These are phyloP conservation scores for Hippocampus abdominalis DNA, from an alignment of 2,113 vertebrate genomes.

Conservation along the genomic window DNA sequence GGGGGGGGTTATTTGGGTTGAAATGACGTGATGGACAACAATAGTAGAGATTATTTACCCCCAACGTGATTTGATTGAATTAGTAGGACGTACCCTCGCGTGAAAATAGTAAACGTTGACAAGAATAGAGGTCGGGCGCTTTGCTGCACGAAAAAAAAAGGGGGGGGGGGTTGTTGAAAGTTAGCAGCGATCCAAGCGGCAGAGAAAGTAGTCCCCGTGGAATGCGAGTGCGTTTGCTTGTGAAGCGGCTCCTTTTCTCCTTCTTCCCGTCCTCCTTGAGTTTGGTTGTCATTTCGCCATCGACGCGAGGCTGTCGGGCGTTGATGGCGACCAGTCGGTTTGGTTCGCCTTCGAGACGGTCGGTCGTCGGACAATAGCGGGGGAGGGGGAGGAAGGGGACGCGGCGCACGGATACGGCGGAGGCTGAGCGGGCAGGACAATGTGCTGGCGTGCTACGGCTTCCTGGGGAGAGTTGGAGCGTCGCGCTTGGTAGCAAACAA, in stretches of 20 bases:
- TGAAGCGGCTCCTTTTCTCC: not conserved
- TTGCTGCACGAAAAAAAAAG: not conserved
- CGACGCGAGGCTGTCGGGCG: not conserved
- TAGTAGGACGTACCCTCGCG: not conserved
- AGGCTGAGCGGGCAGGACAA: constrained; percentile 66
- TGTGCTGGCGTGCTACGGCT: constrained; percentile 38
- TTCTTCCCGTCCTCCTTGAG: not conserved
- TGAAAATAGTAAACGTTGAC: not conserved
- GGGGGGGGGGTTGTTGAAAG: not conserved
- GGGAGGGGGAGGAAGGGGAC: constrained; percentile 14
- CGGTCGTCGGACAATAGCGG: constrained; percentile 58
- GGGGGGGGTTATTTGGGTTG: not conserved
- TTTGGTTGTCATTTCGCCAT: not conserved
- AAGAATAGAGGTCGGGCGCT: not conserved
- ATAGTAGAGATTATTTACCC: not conserved
- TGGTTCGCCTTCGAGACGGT: constrained; percentile 17
- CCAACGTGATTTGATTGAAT: not conserved
- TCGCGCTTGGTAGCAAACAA: constrained; percentile 19
- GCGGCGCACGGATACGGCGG: constrained; percentile 73
- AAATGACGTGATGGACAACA: not conserved
- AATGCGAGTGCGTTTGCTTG: constrained; percentile 31
- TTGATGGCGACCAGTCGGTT: constrained; percentile 7
- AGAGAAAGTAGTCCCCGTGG: constrained; percentile 68
- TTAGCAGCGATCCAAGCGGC: not conserved
- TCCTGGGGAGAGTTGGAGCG: constrained; percentile 29